Conservation (phyloP, 2,113 vertebrate genomes). For the Tachysurus vachellii region DNA sequence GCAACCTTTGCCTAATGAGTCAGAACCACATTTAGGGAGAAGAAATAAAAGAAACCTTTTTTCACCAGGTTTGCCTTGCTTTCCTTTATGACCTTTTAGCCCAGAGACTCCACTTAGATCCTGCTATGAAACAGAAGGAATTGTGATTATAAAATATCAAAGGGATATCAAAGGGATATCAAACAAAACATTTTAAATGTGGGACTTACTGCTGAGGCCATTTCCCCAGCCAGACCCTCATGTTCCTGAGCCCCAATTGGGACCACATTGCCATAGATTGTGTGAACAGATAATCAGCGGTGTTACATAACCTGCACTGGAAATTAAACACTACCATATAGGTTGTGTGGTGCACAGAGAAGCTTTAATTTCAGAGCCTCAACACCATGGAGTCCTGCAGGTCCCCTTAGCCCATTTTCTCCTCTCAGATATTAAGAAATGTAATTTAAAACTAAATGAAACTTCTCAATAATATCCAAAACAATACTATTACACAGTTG, state of each 20-base stretch:
- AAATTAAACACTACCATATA: not conserved
- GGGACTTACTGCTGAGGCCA: not conserved
- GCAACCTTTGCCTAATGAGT: not conserved
- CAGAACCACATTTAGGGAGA: not conserved
- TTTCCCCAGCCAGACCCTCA: not conserved
- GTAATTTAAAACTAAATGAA: not conserved
- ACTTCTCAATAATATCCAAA: not conserved
- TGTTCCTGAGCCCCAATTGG: not conserved
- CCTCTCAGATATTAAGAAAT: constrained; percentile 43
- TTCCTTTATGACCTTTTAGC: not conserved
- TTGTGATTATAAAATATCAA: not conserved
- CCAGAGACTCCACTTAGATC: not conserved
- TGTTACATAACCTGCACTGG: not conserved
- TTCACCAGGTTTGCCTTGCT: not conserved
- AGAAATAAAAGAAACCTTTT: not conserved
- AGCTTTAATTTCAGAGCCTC: constrained; percentile 44
- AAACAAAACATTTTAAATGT: not conserved
- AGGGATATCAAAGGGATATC: not conserved
- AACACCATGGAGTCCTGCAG: constrained; percentile 24
- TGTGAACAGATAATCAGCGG: too few relatives aligned
- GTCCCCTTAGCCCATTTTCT: constrained; percentile 41
- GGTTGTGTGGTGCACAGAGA: not conserved
- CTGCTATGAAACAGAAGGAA: not conserved
- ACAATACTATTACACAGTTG: not conserved
- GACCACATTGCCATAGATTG: not conserved